Base-by-base conservation (phyloP, 1,140 invertebrate species). In the Neotoxoptera formosana region DNA sequence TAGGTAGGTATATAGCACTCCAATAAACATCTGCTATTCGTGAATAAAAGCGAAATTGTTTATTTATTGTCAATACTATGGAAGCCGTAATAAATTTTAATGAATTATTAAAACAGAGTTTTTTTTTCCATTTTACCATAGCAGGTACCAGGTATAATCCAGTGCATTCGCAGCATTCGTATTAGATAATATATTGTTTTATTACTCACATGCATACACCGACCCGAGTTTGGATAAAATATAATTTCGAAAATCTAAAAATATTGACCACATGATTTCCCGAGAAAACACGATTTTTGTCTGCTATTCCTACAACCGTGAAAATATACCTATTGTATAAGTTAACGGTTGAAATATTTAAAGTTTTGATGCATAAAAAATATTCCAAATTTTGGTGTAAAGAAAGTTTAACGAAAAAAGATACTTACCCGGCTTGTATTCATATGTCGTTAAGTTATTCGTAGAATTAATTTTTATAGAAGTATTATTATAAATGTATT, bases 401-500 rank as follows among this genome's bases (percentile, higher is more conserved):
- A 0, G n/a, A n/a, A n/a, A 20, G 14, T 76, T 76, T 76, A 76
- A 67, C 11, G n/a, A 76, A n/a, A 53, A 76, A 76, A 76, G 1
- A 34, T n/a, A n/a, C 30, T 76, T n/a, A 34, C 60, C 17, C 30
- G n/a, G n/a, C n/a, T 76, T 76, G n/a, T n/a, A 17, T 76, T n/a
- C 17, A 76, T 76, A n/a, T 76, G 60, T n/a, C 60, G 4, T n/a
- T 76, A 34, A 76, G 14, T 76, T 76, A 76, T 76, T 76, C 6
- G 30, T 76, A n/a, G n/a, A 76, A 76, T 76, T 76, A 7, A 17
- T 76, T 76, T 76, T 76, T 76, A 76, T 76, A n/a, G n/a, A n/a
- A 76, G n/a, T 76, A 76, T 76, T 76, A 76, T 76, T 76, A 76
- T n/a, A 76, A 76, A 76, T 76, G 60, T 76, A 34, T 76, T 76